Evolutionary conservation across 2,888 invertebrate species (phyloP), one percentile per base, ranked within the genome.

Genomic region (Cantharis flavilabris): DNA sequence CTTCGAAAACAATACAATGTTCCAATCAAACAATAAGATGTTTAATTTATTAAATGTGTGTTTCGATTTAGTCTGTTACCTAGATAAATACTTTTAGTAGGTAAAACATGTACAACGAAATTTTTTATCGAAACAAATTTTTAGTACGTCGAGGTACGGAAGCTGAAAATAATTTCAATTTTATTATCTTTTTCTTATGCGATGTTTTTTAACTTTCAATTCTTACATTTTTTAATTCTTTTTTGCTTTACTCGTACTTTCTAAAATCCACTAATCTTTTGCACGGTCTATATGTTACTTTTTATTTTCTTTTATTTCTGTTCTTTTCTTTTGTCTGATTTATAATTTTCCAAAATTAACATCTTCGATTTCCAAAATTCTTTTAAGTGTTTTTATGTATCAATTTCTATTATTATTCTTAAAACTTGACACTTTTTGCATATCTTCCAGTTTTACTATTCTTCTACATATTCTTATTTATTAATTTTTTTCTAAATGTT

Each of bases 1-100:
- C 20, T 23, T 7, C 65, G 33, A 63, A 62, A 64, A 49, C 73
- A 74, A 70, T 74, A 70, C 49, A 49, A 49, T 49, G 49, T n/a
- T 49, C 49, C 49, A n/a, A n/a, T n/a, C 13, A 49, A 49, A 49
- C 49, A 49, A n/a, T 49, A 49, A 49, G 7, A 49, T 49, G 49
- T 49, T 49, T n/a, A 49, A 49, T 49, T 49, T 49, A 49, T 49
- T 49, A 49, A 49, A 5, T 49, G 4, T 13, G n/a, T 49, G 49
- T 49, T 49, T 49, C 49, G 49, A 49, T 49, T 49, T n/a, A 49
- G 49, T 49, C 49, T 49, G 49, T 49, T 49, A 49, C 49, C n/a
- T 49, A 49, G 49, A n/a, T 49, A 49, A 49, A n/a, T 49, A n/a
- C 5, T 49, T 49, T 49, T 49, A 49, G n/a, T 49, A n/a, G 49